Base-by-base conservation (phyloP, 2,888 invertebrate species). In the Rhamnusium bicolor region DNA sequence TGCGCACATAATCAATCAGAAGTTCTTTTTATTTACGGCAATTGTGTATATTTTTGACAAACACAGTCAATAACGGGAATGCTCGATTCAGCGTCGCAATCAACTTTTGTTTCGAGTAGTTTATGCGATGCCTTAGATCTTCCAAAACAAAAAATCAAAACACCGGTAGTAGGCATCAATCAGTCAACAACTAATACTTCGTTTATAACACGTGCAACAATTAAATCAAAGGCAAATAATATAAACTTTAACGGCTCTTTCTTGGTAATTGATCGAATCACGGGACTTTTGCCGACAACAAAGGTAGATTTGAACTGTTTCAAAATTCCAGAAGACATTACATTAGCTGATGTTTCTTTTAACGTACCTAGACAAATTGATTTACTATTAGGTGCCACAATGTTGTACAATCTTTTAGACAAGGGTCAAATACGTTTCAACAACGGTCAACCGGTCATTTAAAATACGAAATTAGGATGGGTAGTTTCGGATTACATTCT, bases 391-490 rank as follows among this genome's bases (percentile, higher is more conserved):
- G 61, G 19, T 14, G 21, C 18, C 61, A 18, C 24, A 24, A 24
- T 24, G 6, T 24, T 24, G 2, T 24, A 6, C 3, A 6, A 24
- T 2, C 6, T 24, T 4, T 24, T 24, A 24, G 2, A 6, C 24
- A 6, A 4, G 3, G 24, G 24, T 2, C 24, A 24, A 24, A 24
- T 24, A 2, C 2, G 6, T 4, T 24, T 24, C 2, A 6, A 6
- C 3, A 24, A 24, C 2, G 3, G 6, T 4, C 24, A 24, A 24
- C 24, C 24, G 6, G 6, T 24, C 32, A 14, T 68, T 7, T 29
- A 56, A 10, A 19, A 68, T 5, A 68, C 68, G 5, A 68, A 68
- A 46, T 68, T 68, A 58, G 68, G 68, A 6, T 68, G 56, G 56
- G 24, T 58, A 27, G 4, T 68, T 12, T 27, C 68, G 5, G 68